These are phyloP conservation scores for Lithophane socia DNA, from an alignment of 2,888 invertebrate species.

Conservation along the genomic window DNA sequence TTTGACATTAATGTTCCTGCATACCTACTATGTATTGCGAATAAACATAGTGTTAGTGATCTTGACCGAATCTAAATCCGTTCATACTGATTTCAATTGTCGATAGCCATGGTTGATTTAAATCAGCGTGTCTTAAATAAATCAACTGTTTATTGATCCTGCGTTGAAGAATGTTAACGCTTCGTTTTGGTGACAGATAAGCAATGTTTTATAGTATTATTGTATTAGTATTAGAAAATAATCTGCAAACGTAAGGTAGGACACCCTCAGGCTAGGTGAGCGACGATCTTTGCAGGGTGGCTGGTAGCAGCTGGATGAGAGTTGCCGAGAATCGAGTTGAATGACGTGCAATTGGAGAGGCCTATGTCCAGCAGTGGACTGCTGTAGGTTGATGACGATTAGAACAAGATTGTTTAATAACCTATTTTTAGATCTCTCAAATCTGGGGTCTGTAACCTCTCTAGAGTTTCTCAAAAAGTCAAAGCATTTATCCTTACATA, in stretches of 20 bases:
- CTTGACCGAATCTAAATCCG: constrained; percentile 56
- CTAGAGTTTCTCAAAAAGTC: background rate
- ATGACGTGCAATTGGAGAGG: too few species aligned
- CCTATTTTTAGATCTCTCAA: too few species aligned
- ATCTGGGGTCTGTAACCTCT: background rate
- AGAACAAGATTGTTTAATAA: background rate
- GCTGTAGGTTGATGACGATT: too few species aligned
- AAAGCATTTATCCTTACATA: too few species aligned
- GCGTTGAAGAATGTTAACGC: constrained; percentile 32
- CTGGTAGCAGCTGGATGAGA: too few species aligned
- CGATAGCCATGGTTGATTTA: constrained; percentile 40
- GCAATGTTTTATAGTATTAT: background rate
- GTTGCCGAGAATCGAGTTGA: too few species aligned
- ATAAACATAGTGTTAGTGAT: constrained; percentile 39
- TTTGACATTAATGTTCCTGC: constrained; percentile 18
- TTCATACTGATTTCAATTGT: constrained; percentile 45
- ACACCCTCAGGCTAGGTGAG: too few species aligned
- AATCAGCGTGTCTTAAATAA: constrained; percentile 29
- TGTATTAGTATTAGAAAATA: background rate
- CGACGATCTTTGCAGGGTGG: too few species aligned
- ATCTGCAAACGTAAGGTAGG: too few species aligned
- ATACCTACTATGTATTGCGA: constrained; percentile 6
- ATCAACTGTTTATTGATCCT: constrained; percentile 38
- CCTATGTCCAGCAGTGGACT: too few species aligned
- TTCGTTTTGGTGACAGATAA: constrained; percentile 29